Conservation (phyloP, 2,113 vertebrate genomes). For the Prunella himalayana region DNA sequence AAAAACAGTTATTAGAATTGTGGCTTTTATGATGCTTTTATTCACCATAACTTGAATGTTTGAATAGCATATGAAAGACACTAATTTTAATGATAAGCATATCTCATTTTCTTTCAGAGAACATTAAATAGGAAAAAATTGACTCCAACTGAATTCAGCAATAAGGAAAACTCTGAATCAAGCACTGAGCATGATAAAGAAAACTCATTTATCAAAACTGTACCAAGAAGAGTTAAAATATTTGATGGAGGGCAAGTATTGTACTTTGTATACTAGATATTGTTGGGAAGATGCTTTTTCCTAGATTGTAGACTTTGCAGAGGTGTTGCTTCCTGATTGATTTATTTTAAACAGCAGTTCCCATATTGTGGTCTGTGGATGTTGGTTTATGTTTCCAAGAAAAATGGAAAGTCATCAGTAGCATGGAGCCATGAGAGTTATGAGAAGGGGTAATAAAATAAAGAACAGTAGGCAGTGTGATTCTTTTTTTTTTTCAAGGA, state of each 20-base stretch:
- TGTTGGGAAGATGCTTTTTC: neutral
- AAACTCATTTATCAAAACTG: constrained; percentile 79
- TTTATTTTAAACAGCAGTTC: constrained; percentile 12
- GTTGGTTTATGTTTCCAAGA: constrained; percentile 35
- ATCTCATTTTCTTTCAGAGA: constrained; percentile 73
- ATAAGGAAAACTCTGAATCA: constrained; percentile 83
- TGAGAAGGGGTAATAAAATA: neutral
- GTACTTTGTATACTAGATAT: constrained; percentile 54
- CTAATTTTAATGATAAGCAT: neutral
- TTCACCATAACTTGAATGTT: neutral
- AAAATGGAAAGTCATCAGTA: constrained; percentile 43
- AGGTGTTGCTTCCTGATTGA: neutral
- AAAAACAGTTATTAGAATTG: neutral
- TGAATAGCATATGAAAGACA: neutral
- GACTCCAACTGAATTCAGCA: constrained; percentile 77
- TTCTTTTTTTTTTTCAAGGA: neutral
- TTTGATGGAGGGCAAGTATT: constrained; percentile 96
- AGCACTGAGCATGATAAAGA: constrained; percentile 91
- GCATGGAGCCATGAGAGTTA: neutral
- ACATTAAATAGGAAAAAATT: constrained; percentile 78
- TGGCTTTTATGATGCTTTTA: neutral
- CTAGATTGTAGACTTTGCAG: neutral
- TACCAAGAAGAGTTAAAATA: constrained; percentile 96
- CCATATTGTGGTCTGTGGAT: neutral
- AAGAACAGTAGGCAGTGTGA: neutral